phyloP scores from a whole-genome alignment of 2,888 invertebrate species.

The Chrysomela aeneicollis region DNA sequence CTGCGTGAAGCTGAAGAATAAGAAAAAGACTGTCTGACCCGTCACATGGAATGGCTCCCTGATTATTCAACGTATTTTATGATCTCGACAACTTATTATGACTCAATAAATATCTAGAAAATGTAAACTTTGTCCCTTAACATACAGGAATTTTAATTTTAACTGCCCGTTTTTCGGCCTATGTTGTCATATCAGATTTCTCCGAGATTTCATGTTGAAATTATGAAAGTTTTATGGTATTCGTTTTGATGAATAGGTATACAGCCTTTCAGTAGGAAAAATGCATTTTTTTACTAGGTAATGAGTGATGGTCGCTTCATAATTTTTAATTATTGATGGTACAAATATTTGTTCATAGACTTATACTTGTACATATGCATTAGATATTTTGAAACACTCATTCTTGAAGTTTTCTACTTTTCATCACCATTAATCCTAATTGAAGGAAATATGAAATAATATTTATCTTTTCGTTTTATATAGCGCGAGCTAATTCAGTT shows the following conservation, averaged over 20 bases:
- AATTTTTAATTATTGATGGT: too few relatives aligned
- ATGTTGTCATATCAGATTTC: slow-evolving; percentile 42
- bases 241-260: neutral
- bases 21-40: slow-evolving; percentile 45
- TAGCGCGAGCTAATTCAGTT: too few relatives aligned
- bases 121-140: slow-evolving; percentile 49
- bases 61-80: slow-evolving; percentile 59
- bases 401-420: too few relatives aligned
- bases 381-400: too few relatives aligned
- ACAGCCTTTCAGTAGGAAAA: neutral
- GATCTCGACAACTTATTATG: slow-evolving; percentile 60
- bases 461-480: too few relatives aligned
- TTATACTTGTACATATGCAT: too few relatives aligned
- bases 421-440: too few relatives aligned
- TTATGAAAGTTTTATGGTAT: slow-evolving; percentile 41
- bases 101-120: slow-evolving; percentile 60
- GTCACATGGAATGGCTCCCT: slow-evolving; percentile 55
- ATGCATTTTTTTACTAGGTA: neutral
- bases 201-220: slow-evolving; percentile 43
- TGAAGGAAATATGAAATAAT: too few relatives aligned
- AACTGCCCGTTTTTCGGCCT: slow-evolving; percentile 44
- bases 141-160: slow-evolving; percentile 57
- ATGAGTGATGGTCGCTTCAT: neutral
- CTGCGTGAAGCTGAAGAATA: slow-evolving; percentile 29
- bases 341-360: too few relatives aligned